These are phyloP conservation scores for Australoheros facetus DNA, from an alignment of 2,797 vertebrate genomes.

Conservation along the genomic window DNA sequence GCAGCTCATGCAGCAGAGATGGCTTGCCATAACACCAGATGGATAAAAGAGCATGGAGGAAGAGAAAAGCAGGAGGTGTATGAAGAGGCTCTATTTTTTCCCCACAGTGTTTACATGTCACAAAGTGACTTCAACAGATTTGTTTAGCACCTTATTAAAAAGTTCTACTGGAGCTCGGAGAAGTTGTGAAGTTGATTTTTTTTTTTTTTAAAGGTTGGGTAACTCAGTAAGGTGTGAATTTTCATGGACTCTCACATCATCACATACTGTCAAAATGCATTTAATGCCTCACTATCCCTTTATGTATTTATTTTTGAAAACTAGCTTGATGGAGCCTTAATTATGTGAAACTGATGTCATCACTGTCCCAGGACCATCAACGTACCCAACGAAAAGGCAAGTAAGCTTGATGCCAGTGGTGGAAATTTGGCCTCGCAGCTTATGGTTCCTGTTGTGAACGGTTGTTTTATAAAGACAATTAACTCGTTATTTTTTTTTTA, in stretches of 20 bases:
- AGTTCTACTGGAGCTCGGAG: slow-evolving; percentile 53
- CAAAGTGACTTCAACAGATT: slow-evolving; percentile 68
- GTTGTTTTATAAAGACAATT: too few species aligned
- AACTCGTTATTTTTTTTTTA: too few species aligned
- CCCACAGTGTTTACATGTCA: slow-evolving; percentile 65
- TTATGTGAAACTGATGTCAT: too few species aligned
- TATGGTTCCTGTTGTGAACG: too few species aligned
- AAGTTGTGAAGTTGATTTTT: slow-evolving; percentile 45
- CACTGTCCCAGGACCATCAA: too few species aligned
- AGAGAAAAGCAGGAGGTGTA: slow-evolving; percentile 33
- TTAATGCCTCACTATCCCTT: not conserved
- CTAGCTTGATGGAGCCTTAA: too few species aligned
- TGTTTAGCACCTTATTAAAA: slow-evolving; percentile 73
- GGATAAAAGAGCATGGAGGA: slow-evolving; percentile 64
- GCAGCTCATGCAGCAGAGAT: slow-evolving; percentile 47
- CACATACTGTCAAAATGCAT: not conserved
- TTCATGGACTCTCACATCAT: slow-evolving; percentile 3
- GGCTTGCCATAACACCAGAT: slow-evolving; percentile 48
- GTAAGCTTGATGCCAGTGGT: too few species aligned
- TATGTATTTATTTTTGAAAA: too few species aligned
- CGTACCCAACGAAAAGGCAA: too few species aligned
- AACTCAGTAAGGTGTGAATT: slow-evolving; percentile 1
- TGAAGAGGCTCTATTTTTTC: slow-evolving; percentile 48
- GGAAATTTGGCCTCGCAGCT: too few species aligned
- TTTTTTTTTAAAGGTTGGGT: not conserved